Conservation (phyloP, 1,140 invertebrate genomes). For the Adelges cooleyi region DNA sequence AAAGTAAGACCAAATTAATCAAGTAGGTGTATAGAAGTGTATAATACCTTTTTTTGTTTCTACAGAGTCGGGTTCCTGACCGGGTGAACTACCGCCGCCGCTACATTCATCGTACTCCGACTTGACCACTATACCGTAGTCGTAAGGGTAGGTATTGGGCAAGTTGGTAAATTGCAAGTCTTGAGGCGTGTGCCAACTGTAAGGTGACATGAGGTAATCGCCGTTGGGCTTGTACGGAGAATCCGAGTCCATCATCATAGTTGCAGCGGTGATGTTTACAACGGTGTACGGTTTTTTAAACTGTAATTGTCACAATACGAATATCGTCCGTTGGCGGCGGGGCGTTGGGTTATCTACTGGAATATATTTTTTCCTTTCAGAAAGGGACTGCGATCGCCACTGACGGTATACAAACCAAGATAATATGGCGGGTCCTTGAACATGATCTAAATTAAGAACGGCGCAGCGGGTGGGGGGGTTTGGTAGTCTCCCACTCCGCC, state of each 20-base stretch:
- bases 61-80: neutral
- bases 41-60: conserved; percentile 13
- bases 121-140: conserved; percentile 14
- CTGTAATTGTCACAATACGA: neutral
- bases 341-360: neutral
- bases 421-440: conserved; percentile 26
- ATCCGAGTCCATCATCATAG: conserved; percentile 21
- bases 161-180: conserved; percentile 1
- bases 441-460: conserved; percentile 25
- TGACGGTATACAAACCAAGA: neutral
- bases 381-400: neutral
- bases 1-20: too few species aligned
- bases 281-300: neutral
- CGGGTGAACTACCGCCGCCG: neutral
- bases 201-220: neutral
- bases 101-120: conserved; percentile 9
- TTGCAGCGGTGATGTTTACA: neutral
- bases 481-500: neutral
- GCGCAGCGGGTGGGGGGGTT: neutral
- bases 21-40: neutral
- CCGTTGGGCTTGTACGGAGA: conserved; percentile 17
- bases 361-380: neutral
- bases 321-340: neutral
- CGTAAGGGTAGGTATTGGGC: neutral
- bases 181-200: conserved; percentile 6